Percentiles rank a stretch among this genome's conserved stretches.
Conservation (phyloP, 1,140 invertebrate genomes). For the Drosophila littoralis region DNA sequence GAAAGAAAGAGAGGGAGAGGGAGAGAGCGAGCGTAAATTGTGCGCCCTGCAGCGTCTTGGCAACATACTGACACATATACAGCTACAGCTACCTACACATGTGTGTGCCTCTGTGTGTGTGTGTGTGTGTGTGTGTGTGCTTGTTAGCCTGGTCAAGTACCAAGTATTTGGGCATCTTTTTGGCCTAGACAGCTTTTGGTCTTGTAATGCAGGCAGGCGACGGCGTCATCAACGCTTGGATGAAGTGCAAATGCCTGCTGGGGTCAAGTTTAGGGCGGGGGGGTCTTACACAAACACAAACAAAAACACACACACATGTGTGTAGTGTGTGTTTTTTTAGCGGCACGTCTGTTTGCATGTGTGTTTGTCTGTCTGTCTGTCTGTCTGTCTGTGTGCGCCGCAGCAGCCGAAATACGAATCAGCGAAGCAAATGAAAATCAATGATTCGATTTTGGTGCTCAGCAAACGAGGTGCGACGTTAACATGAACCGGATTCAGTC, state of each 20-base stretch:
- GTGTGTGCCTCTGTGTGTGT: constrained; percentile 17
- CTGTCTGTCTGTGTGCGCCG: constrained; percentile 30
- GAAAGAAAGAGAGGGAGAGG: constrained; percentile 6
- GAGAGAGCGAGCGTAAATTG: constrained; percentile 59
- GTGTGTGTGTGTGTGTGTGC: constrained; percentile 25
- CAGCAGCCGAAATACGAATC: constrained; percentile 46
- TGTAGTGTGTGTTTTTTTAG: constrained; percentile 38
- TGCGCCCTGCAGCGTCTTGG: constrained; percentile 69
- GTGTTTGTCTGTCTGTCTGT: constrained; percentile 6
- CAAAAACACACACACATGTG: constrained; percentile 9
- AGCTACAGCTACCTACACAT: constrained; percentile 8
- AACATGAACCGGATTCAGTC: constrained; percentile 17
- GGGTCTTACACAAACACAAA: constrained; percentile 32
- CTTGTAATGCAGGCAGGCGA: constrained; percentile 48
- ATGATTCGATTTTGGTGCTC: constrained; percentile 63
- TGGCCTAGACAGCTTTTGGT: constrained; percentile 41
- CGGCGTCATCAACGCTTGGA: constrained; percentile 66
- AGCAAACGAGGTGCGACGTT: constrained; percentile 10
- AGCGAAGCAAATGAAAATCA: constrained; percentile 70
- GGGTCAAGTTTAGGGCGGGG: constrained; percentile 77
- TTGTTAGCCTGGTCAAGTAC: constrained; percentile 28
- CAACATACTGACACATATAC: constrained; percentile 63
- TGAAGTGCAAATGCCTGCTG: constrained; percentile 79
- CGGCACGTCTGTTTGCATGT: constrained; percentile 38
- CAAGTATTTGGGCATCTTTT: constrained; percentile 49